phyloP scores from a whole-genome alignment of 2,888 invertebrate species.

The Brassicogethes aeneus region DNA sequence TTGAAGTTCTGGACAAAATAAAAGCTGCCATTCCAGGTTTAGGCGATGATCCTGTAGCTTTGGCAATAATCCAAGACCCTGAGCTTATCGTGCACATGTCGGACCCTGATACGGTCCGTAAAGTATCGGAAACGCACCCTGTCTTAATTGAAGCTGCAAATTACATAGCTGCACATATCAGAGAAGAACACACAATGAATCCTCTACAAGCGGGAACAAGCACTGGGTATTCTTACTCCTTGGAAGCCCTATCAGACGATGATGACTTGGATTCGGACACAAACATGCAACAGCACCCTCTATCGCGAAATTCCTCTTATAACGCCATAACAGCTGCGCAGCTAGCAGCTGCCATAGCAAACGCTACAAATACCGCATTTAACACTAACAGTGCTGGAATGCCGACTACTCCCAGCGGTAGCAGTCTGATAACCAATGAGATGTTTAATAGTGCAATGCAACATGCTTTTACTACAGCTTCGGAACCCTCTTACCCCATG shows the following conservation, averaged over 20 bases:
- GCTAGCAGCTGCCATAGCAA: conserved; percentile 63
- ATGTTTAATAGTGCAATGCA: conserved; percentile 73
- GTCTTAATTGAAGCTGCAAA: conserved; percentile 60
- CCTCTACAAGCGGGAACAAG: conserved; percentile 45
- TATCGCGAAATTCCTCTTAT: conserved; percentile 33
- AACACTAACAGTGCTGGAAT: conserved; percentile 27
- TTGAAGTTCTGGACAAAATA: conserved; percentile 55
- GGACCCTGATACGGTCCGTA: conserved; percentile 56
- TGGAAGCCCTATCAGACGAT: conserved; percentile 48
- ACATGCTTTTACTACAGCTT: conserved; percentile 50
- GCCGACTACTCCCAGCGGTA: conserved; percentile 15
- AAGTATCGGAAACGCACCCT: conserved; percentile 61
- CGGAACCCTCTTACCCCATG: conserved; percentile 8
- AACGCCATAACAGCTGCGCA: conserved; percentile 63
- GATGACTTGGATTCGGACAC: conserved; percentile 47
- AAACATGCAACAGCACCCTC: conserved; percentile 24
- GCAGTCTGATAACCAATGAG: conserved; percentile 55
- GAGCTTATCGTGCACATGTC: conserved; percentile 64
- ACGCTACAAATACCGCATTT: conserved; percentile 39
- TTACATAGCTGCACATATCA: conserved; percentile 52
- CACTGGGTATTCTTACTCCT: conserved; percentile 43
- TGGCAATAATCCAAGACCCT: conserved; percentile 68
- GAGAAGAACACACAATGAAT: conserved; percentile 39
- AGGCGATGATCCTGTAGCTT: conserved; percentile 59
- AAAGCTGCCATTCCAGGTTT: conserved; percentile 62